A percentile compares a stretch with the other conserved stretches of the same genome.
Conservation (phyloP, 2,888 invertebrate species). For the Hypena proboscidalis region DNA sequence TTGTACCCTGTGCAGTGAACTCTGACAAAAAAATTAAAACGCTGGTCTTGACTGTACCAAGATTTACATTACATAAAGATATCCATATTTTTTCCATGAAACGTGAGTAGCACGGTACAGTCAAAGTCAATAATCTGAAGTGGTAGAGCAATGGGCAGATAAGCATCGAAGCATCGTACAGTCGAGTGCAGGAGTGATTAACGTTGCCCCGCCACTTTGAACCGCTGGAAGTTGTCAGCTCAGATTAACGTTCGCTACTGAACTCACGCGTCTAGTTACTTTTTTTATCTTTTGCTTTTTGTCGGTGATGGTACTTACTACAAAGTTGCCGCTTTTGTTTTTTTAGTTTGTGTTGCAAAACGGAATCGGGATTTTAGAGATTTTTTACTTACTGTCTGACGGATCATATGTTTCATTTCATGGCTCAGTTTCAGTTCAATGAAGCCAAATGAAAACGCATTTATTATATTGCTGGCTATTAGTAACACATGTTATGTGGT, state of each 20-base stretch:
- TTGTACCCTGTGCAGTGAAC: neutral
- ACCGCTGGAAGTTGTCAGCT: slow-evolving; percentile 40
- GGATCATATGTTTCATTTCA: too few relatives aligned
- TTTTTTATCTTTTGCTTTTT: slow-evolving; percentile 40
- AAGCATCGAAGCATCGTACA: slow-evolving; percentile 74
- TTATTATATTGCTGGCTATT: too few relatives aligned
- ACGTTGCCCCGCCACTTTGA: slow-evolving; percentile 49
- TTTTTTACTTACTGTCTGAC: too few relatives aligned
- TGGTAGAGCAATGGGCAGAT: slow-evolving; percentile 62
- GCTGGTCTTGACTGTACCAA: slow-evolving; percentile 26
- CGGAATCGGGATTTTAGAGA: neutral
- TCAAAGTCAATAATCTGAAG: slow-evolving; percentile 66
- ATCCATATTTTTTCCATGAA: slow-evolving; percentile 45
- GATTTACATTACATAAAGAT: slow-evolving; percentile 41
- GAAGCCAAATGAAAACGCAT: too few relatives aligned
- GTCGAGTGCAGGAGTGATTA: slow-evolving; percentile 74
- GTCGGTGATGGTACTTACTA: slow-evolving; percentile 43
- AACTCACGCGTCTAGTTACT: slow-evolving; percentile 37
- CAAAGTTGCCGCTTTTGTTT: slow-evolving; percentile 39
- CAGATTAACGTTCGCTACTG: slow-evolving; percentile 55
- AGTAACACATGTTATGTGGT: too few relatives aligned
- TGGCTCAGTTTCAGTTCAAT: too few relatives aligned
- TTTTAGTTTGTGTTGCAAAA: slow-evolving; percentile 9
- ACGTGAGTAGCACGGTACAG: slow-evolving; percentile 52
- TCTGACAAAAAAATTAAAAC: slow-evolving; percentile 3